Base-by-base conservation (phyloP, 2,113 vertebrate species). In the Gulo gulo region DNA sequence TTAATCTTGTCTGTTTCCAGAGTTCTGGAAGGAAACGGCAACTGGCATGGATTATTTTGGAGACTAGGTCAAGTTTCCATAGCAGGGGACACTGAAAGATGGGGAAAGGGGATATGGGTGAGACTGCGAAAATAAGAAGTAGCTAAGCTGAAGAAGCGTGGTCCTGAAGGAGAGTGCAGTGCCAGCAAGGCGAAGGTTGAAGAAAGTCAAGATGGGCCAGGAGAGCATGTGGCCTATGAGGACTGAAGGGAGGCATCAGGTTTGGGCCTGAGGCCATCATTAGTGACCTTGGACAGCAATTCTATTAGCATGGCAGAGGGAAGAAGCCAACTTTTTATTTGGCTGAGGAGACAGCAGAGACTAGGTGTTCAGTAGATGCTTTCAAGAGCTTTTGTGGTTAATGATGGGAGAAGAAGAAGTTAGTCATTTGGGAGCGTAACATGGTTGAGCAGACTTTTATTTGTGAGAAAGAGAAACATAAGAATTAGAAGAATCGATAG, bases 401-500 rank as follows among this genome's bases (percentile, higher is more conserved):
- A 67, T 83, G 34, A 55, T 15, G 57, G 24, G 13, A 91, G 57
- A 45, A 94, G 23, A 83, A 61, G 18, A 83, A 61, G 29, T 52
- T 82, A 59, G 24, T 65, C 26, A 52, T 29, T n/a, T 91, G 20
- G 7, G 55, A 80, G n/a, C 39, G 92, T n/a, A n/a, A 14, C 24
- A 31, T 94, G 80, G 14, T 14, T 87, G 24, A 73, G 23, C 31
- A 15, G 24, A 52, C 42, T 57, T 80, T 67, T 61, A 57, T 83
- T 91, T 96, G 18, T 84, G 71, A 93, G 42, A 85, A 90, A 85
- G 42, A 97, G 67, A 69, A 69, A 69, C 67, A 21, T 36, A 69
- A 69, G n/a, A 21, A 36, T 69, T 69, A 55, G 78, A 74, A 24
- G n/a, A 45, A 39, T 93, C 29, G 34, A 15, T 21, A 31, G 52